Percentiles rank a stretch among this genome's conserved stretches.
phyloP scores from a whole-genome alignment of 2,797 vertebrate genomes.

The Parauchenoglanis ngamensis region DNA sequence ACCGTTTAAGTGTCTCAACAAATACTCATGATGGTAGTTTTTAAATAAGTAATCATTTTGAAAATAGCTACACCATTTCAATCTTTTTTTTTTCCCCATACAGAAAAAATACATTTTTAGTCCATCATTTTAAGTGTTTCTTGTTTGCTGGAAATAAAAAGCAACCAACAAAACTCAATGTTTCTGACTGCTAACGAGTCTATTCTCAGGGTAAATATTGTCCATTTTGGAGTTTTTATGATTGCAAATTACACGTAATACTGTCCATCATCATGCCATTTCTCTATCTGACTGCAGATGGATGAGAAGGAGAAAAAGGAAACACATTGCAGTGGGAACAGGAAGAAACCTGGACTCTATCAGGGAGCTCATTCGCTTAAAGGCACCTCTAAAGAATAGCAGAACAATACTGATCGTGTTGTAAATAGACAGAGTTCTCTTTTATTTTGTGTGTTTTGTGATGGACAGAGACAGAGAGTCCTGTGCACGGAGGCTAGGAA shows the following conservation, averaged over 20 bases:
- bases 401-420: not conserved
- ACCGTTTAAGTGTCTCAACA: not conserved
- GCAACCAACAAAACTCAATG: not conserved
- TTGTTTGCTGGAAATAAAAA: not conserved
- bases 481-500: slow-evolving; percentile 18
- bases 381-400: not conserved
- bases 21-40: not conserved
- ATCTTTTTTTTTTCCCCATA: not conserved
- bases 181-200: not conserved
- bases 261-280: not conserved
- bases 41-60: not conserved
- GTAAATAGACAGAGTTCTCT: not conserved
- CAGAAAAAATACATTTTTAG: not conserved
- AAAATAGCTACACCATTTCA: not conserved
- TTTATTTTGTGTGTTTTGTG: not conserved
- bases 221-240: not conserved
- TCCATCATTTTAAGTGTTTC: not conserved
- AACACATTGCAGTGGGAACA: not conserved
- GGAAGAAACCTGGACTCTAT: not conserved
- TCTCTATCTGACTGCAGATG: not conserved
- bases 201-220: no score
- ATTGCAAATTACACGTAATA: not conserved
- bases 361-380: not conserved
- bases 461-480: slow-evolving; percentile 12
- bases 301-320: not conserved